Conservation (phyloP, 2,113 vertebrate species). For the Falcunculus frontatus region DNA sequence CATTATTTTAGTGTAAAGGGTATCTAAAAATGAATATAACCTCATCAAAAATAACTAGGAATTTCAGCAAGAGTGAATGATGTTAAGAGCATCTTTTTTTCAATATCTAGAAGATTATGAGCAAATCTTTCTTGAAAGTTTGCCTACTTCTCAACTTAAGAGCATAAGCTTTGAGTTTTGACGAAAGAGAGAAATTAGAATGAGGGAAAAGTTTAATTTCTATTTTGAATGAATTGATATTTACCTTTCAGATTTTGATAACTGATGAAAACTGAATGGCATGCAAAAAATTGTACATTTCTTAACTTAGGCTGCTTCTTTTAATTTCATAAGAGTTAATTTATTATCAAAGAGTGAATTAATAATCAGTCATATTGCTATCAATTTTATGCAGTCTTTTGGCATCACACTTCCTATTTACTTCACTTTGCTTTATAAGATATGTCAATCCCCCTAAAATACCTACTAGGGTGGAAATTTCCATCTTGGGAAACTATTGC, state of each 20-base stretch:
- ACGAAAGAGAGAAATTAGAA: neutral
- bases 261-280: neutral
- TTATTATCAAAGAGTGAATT: neutral
- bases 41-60: neutral
- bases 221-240: neutral
- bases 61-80: neutral
- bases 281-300: neutral
- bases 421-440: neutral
- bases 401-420: neutral
- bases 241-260: neutral
- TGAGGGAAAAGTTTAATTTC: neutral
- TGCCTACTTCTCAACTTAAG: neutral
- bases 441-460: neutral
- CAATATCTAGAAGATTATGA: neutral
- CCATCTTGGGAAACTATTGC: neutral
- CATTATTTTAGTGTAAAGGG: neutral
- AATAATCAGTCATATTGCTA: neutral
- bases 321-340: neutral
- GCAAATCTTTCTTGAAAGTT: neutral
- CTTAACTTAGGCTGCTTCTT: neutral
- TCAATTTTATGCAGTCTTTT: neutral
- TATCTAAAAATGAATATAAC: neutral
- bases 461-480: neutral
- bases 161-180: neutral
- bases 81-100: neutral